Base-by-base conservation (phyloP, 2,888 invertebrate genomes). In the Mimas tiliae region DNA sequence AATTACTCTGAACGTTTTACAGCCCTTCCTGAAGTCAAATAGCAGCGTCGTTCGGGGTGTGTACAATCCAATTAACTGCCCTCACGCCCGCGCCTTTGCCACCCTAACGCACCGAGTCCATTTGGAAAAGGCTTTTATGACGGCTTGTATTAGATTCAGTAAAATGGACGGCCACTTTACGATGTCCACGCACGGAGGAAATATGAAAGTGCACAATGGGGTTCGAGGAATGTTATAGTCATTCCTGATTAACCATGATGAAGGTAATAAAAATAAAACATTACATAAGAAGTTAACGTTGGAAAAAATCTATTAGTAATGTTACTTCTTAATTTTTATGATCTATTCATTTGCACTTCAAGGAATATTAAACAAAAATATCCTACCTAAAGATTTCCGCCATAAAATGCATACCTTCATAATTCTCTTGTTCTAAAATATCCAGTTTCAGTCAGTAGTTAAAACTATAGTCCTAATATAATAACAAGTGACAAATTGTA, bases 21-120 rank as follows among this genome's bases (percentile, higher is more conserved):
- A 63, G 47, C 33, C 48, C 21, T 48, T 63, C 27, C 48, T 45
- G 62, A 63, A 48, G 33, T 63, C 62, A 63, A 58, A 47, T 14
- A 47, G 62, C 62, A 47, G 16, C 48, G 47, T 63, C 21, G 62
- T 63, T 63, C 33, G 72, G 78, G 77, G 77, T 78, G 75, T 71
- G 77, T 75, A 73, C 71, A 81, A 84, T 82, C 81, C 71, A 81
- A 83, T 83, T 82, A 81, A 69, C 68, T 70, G 71, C 70, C 76
- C 73, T 73, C 76, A 79, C 74, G 70, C 69, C 27, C 27, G 27
- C 27, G 4, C 76, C 77, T n/a, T n/a, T 7, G 42, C 45, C 79
- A 82, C 79, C 78, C 74, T 70, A n/a, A 69, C 67, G 69, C 67
- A 52, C 58, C 42, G 68, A 65, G 68, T 69, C 69, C 70, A 72